A percentile compares a stretch with the other conserved stretches of the same genome.
Evolutionary conservation across 2,113 vertebrate genomes (phyloP).

Genomic region (Triplophysa rosa): DNA sequence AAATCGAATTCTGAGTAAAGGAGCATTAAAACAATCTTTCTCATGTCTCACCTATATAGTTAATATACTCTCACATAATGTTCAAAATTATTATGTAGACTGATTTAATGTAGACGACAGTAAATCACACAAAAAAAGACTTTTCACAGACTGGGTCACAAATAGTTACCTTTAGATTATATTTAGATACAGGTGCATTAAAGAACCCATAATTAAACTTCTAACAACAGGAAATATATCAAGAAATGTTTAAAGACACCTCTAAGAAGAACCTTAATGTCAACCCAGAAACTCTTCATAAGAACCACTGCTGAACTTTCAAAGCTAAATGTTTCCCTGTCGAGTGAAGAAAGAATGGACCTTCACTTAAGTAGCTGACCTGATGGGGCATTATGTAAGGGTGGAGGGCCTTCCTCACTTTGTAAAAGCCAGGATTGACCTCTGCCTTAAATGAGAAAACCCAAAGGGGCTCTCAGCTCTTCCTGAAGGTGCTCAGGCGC

Average conservation of each 20-base stretch:
- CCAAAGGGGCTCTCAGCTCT: slow-evolving; percentile 42
- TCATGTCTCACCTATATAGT: no score
- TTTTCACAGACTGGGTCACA: no score
- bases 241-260: neutral
- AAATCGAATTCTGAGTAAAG: no score
- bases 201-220: neutral
- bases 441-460: slow-evolving; percentile 56
- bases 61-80: no score
- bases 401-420: slow-evolving; percentile 53
- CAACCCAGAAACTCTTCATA: neutral
- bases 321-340: neutral
- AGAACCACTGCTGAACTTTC: no score
- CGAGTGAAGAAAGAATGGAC: neutral
- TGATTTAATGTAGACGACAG: no score
- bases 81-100: no score
- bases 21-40: no score
- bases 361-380: neutral
- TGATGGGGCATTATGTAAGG: slow-evolving; percentile 33
- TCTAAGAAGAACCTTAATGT: neutral
- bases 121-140: no score
- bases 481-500: slow-evolving; percentile 54
- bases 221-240: no score
- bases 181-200: neutral
- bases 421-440: slow-evolving; percentile 56
- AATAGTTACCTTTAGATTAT: neutral